phyloP scores from a whole-genome alignment of 2,888 invertebrate species.

The Anthrax anthrax region DNA sequence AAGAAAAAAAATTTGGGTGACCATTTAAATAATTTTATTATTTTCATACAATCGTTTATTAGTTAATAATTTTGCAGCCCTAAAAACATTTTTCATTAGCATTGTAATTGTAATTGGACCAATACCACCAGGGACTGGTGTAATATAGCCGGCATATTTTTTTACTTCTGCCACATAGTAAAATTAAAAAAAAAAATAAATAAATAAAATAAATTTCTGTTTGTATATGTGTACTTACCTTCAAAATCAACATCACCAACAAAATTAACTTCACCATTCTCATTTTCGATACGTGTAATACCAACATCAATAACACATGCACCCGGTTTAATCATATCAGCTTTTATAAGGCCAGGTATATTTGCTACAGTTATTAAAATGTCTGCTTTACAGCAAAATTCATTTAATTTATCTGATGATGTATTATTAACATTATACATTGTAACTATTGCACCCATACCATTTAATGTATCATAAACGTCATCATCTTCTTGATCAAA shows the following conservation, averaged over 20 bases:
- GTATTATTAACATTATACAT: conserved; percentile 74
- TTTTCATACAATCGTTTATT: too few species aligned
- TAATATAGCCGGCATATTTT: too few species aligned
- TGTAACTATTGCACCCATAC: conserved; percentile 76
- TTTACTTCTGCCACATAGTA: too few species aligned
- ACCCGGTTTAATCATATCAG: conserved; percentile 79
- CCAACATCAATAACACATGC: conserved; percentile 84
- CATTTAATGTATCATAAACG: conserved; percentile 50
- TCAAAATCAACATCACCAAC: conserved; percentile 86
- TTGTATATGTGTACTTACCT: conserved; percentile 33
- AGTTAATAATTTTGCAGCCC: too few species aligned
- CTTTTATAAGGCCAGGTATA: conserved; percentile 56
- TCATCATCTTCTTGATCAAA: conserved; percentile 41
- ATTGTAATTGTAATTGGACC: too few species aligned
- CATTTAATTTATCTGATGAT: conserved; percentile 56
- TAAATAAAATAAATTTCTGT: too few species aligned
- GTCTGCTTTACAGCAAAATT: conserved; percentile 41
- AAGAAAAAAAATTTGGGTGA: too few species aligned
- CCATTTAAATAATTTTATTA: too few species aligned
- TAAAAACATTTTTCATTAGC: too few species aligned
- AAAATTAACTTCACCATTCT: conserved; percentile 47
- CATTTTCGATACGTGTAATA: conserved; percentile 55
- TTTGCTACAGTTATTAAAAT: conserved; percentile 40
- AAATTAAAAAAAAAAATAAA: too few species aligned
- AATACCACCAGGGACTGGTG: too few species aligned